phyloP scores from a whole-genome alignment of 2,797 vertebrate species.

The Lacerta agilis region DNA sequence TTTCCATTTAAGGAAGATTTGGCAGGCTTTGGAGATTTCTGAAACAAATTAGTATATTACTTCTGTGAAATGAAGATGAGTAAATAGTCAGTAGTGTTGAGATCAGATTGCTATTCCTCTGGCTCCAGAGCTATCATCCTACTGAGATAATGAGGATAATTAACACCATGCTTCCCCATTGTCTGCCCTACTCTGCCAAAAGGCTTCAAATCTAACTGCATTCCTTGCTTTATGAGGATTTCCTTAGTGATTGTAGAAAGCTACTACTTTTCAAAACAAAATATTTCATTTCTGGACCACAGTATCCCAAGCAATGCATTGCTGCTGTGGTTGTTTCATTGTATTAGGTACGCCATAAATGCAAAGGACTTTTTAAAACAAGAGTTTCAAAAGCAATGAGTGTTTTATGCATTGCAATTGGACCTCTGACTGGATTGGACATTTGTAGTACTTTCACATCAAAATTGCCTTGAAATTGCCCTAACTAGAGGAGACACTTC shows the following conservation, averaged over 20 bases:
- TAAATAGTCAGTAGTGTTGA: conserved; percentile 18
- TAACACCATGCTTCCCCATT: conserved; percentile 29
- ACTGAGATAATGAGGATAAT: conserved; percentile 55
- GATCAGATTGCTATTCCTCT: conserved; percentile 40
- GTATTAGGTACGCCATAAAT: background rate
- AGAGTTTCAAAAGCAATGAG: background rate
- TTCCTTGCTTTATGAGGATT: conserved; percentile 28
- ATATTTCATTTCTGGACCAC: background rate
- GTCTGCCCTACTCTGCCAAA: conserved; percentile 40
- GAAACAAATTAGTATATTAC: background rate
- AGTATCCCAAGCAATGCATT: background rate
- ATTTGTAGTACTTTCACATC: background rate
- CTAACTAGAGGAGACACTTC: background rate
- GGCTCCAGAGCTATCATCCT: conserved; percentile 21
- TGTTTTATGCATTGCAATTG: background rate
- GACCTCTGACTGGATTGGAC: background rate
- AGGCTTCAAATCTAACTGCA: background rate
- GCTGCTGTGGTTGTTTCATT: background rate
- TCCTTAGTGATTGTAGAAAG: conserved; percentile 22
- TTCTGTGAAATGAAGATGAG: background rate
- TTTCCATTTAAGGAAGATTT: conserved; percentile 37
- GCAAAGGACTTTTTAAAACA: background rate
- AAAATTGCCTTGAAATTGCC: background rate
- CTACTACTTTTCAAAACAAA: conserved; percentile 18
- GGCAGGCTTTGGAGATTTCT: conserved; percentile 1